A percentile compares a stretch with the other conserved stretches of the same genome.
These are phyloP conservation scores for Premnoplex brunnescens DNA, from an alignment of 2,797 vertebrate genomes.

Conservation along the genomic window DNA sequence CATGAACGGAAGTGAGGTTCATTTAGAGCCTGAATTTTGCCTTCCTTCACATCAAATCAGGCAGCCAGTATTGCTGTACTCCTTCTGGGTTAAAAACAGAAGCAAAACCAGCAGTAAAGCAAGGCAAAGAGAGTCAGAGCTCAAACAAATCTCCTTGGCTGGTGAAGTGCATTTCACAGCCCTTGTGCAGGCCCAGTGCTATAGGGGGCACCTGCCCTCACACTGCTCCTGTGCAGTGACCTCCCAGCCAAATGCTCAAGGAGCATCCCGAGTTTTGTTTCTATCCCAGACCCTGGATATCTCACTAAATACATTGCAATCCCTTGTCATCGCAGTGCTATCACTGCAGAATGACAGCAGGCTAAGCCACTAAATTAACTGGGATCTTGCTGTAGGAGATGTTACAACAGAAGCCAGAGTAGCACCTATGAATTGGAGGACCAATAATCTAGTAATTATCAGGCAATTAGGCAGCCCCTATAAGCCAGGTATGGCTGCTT, in stretches of 20 bases:
- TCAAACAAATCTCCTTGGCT: not conserved
- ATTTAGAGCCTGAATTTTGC: not conserved
- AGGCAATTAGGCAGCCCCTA: not conserved
- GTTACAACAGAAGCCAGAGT: not conserved
- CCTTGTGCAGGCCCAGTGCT: no score
- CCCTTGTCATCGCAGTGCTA: not conserved
- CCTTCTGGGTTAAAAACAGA: not conserved
- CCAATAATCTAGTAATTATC: not conserved
- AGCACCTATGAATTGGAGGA: not conserved
- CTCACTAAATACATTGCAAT: not conserved
- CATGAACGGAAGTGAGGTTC: not conserved
- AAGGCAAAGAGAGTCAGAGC: not conserved
- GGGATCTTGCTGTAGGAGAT: not conserved
- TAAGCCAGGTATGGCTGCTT: not conserved
- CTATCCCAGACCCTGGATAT: not conserved
- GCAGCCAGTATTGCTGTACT: not conserved
- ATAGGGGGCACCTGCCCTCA: rapidly evolving
- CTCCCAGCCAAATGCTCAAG: not conserved
- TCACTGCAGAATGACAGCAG: not conserved
- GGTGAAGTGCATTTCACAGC: not conserved
- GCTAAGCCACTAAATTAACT: not conserved
- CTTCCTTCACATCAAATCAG: not conserved
- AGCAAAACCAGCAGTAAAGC: not conserved
- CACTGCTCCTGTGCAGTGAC: rapidly evolving
- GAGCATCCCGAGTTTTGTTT: not conserved